Evolutionary conservation across 2,888 invertebrate species (phyloP), one percentile per base, ranked within the genome.

Genomic region (Meiosimyza decipiens): DNA sequence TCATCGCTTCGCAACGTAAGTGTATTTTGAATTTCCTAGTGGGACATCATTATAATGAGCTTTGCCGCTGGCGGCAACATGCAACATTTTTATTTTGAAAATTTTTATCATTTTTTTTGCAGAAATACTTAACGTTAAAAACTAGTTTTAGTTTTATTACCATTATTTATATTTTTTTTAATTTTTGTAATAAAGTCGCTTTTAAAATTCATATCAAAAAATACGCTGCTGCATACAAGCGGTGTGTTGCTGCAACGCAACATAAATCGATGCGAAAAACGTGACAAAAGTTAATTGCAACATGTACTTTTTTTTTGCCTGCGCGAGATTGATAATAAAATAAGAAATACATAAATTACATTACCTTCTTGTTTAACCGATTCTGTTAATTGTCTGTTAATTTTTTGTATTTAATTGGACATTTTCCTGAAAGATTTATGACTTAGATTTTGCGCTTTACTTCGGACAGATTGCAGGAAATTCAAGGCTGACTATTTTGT

Each of bases 221-320:
- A 49, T 49, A 49, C 47, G 59, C 22, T 18, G 18, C 50, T 6
- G 18, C 64, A 22, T 40, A 40, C 40, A 40, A 40, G 40, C 40
- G 40, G 1, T 5, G 40, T 40, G 40, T 40, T 40, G 40, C 9
- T 40, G 12, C 50, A 9, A 59, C 63, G 59, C 76, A 74, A 68
- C 18, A 67, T 40, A 73, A 62, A 69, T 74, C 71, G 73, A 69
- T 64, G 72, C 73, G 66, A 70, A 76, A 70, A 70, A 63, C 70
- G 70, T 70, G 70, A 70, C 70, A 70, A 62, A 70, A 63, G 13
- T 70, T 70, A 70, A 70, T 70, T 70, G 70, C 40, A 55, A 67
- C 40, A 57, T 57, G 40, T 40, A 1, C 1, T 9, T 40, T 28
- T 28, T 28, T 28, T 28, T 40, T 40, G 40, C 40, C 9, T 40